These are phyloP conservation scores for Leptarthrus brevirostris DNA, from an alignment of 2,888 invertebrate species.

Conservation along the genomic window DNA sequence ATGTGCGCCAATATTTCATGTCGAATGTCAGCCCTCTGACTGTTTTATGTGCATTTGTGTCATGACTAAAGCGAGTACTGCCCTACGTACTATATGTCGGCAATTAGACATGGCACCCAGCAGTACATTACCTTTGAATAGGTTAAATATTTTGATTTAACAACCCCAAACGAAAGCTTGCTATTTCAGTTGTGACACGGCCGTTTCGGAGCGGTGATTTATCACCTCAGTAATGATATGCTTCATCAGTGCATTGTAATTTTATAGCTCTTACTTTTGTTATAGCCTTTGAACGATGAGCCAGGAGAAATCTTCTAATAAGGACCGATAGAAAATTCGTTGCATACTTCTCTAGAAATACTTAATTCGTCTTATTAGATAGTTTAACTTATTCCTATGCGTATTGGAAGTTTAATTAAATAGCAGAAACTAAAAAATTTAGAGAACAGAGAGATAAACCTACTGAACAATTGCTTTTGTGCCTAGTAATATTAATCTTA, in stretches of 20 bases:
- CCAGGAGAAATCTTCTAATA: no score
- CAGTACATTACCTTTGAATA: slow-evolving; percentile 48
- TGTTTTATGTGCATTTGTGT: slow-evolving; percentile 50
- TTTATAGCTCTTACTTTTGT: slow-evolving; percentile 14
- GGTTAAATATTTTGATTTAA: slow-evolving; percentile 51
- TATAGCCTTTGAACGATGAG: no score
- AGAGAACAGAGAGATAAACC: no score
- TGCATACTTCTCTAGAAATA: no score
- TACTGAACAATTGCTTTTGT: no score
- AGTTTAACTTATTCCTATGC: no score
- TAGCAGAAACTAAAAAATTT: no score
- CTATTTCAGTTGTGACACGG: slow-evolving; percentile 33
- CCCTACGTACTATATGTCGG: slow-evolving; percentile 30
- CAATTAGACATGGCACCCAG: slow-evolving; percentile 49
- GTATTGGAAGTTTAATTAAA: no score
- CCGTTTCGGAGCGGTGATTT: slow-evolving; percentile 38
- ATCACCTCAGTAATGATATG: slow-evolving; percentile 44
- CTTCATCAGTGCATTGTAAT: slow-evolving; percentile 36
- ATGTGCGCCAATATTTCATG: slow-evolving; percentile 46
- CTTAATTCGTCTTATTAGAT: no score
- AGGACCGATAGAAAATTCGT: no score
- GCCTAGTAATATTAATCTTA: no score
- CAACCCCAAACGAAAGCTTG: slow-evolving; percentile 38
- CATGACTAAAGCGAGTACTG: slow-evolving; percentile 1
- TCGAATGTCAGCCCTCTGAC: slow-evolving; percentile 46